phyloP scores from a whole-genome alignment of 2,113 vertebrate species.

The Raja brachyura region DNA sequence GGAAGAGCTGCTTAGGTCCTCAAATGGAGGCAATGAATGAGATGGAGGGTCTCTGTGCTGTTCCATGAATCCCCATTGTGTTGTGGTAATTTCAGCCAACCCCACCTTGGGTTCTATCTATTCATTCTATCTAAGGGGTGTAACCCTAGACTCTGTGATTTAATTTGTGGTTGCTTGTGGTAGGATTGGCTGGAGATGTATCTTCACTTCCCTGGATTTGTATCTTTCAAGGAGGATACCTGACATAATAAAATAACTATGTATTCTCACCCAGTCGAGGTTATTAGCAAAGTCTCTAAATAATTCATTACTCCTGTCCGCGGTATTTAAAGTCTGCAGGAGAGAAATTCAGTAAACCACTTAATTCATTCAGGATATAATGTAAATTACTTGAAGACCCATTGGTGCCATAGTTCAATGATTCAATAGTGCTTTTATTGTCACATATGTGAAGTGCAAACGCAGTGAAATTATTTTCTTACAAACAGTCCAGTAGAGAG shows the following conservation, averaged over 20 bases:
- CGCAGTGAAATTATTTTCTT: no score
- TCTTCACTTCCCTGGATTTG: not conserved
- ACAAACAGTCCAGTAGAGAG: no score
- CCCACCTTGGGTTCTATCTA: no score
- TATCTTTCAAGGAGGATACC: not conserved
- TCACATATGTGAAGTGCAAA: no score
- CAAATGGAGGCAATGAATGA: no score
- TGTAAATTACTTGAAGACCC: slow-evolving; percentile 12
- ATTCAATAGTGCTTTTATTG: no score
- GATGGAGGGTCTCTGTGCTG: no score
- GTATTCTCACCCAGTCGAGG: not conserved
- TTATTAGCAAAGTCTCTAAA: not conserved
- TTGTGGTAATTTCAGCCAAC: no score
- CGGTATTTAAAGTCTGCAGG: not conserved
- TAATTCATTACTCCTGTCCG: not conserved
- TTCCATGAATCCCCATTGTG: no score
- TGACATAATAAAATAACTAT: not conserved
- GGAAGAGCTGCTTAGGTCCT: no score
- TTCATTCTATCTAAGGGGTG: not conserved
- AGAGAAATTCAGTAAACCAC: not conserved
- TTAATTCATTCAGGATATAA: slow-evolving; percentile 10
- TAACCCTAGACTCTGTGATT: not conserved
- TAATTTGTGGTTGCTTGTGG: not conserved
- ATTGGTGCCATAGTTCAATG: no score
- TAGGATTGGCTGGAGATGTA: not conserved